Conservation (phyloP, 1,140 invertebrate species). For the Hyphantria cunea region DNA sequence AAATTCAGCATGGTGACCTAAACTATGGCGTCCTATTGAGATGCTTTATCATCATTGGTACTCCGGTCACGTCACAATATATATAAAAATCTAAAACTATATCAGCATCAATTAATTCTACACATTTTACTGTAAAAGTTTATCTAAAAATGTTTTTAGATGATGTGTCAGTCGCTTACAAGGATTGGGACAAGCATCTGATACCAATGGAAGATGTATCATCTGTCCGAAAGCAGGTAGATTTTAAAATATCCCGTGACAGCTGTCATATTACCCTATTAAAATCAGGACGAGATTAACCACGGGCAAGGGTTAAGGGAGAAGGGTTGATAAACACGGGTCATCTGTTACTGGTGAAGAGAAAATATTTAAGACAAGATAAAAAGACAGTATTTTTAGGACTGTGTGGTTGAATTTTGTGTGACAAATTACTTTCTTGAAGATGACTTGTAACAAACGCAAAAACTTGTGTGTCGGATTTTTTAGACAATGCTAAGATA, state of each 20-base stretch:
- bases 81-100: too few relatives aligned
- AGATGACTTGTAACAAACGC: too few relatives aligned
- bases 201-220: too few relatives aligned
- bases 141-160: constrained; percentile 5
- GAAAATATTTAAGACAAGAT: background rate
- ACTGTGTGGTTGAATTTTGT: background rate
- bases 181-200: too few relatives aligned
- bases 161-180: background rate
- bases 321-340: constrained; percentile 25
- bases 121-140: background rate
- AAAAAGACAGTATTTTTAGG: background rate
- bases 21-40: too few relatives aligned
- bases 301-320: constrained; percentile 16
- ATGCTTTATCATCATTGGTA: too few relatives aligned
- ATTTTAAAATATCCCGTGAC: constrained; percentile 19
- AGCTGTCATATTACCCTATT: constrained; percentile 22
- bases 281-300: constrained; percentile 29
- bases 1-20: too few relatives aligned
- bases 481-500: too few relatives aligned
- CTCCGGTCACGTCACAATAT: too few relatives aligned
- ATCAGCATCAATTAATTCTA: too few relatives aligned
- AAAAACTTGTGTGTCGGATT: too few relatives aligned
- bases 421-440: too few relatives aligned
- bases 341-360: constrained; percentile 8
- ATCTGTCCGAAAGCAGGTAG: background rate